A percentile compares a stretch with the other conserved stretches of the same genome.
Conservation (phyloP, 2,113 vertebrate genomes). For the Oreocharis arfaki region DNA sequence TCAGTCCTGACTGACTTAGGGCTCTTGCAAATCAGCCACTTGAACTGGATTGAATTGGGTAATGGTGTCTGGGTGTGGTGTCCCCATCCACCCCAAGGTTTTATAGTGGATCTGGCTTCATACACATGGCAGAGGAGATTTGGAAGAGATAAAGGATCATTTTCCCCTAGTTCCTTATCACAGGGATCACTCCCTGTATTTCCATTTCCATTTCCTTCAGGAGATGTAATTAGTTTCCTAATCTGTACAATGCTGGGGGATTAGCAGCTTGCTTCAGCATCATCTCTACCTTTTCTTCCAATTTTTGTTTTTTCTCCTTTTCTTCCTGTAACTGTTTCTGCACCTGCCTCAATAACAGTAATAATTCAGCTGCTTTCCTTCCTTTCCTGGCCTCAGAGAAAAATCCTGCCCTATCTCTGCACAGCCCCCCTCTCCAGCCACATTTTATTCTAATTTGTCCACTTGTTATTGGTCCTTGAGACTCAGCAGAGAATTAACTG, state of each 20-base stretch:
- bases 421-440: rapidly evolving
- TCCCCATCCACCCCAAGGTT: neutral
- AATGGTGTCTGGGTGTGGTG: neutral
- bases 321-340: neutral
- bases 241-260: neutral
- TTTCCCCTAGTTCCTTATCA: neutral
- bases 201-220: neutral
- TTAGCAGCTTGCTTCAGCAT: neutral
- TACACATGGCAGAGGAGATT: neutral
- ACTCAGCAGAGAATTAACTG: neutral
- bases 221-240: neutral
- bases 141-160: neutral
- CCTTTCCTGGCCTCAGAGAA: neutral
- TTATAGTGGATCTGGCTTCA: neutral
- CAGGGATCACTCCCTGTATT: neutral
- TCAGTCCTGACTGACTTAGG: neutral
- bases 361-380: neutral
- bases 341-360: neutral
- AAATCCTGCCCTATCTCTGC: neutral
- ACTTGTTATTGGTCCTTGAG: neutral
- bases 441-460: neutral
- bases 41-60: neutral
- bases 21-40: neutral
- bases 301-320: neutral
- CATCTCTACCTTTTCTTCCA: neutral